phyloP scores from a whole-genome alignment of 1,140 invertebrate genomes.

The Pogonognathellus flavescens region DNA sequence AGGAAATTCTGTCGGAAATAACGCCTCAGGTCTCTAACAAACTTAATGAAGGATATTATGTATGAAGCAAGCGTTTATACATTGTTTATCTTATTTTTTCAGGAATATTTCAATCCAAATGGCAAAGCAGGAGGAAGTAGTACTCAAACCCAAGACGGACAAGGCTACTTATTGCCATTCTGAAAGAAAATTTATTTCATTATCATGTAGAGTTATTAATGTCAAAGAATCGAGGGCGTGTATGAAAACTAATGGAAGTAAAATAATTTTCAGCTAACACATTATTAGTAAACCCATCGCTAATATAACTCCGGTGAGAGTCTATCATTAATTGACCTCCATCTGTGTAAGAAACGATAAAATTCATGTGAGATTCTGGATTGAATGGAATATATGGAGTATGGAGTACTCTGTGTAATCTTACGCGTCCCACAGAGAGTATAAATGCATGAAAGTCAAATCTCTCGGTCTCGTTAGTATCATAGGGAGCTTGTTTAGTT shows the following conservation, averaged over 20 bases:
- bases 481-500: no score
- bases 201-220: neutral
- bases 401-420: no score
- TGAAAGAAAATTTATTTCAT: neutral
- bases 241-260: no score
- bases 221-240: neutral
- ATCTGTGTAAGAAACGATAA: no score
- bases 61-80: neutral
- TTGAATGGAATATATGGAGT: no score
- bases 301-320: no score
- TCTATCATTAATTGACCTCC: no score
- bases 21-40: neutral
- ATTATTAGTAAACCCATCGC: neutral
- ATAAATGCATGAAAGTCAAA: no score
- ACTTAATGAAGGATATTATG: neutral
- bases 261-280: neutral
- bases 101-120: slow-evolving; percentile 4
- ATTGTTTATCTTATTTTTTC: no score
- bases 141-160: neutral
- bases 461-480: no score
- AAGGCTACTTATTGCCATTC: neutral
- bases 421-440: no score
- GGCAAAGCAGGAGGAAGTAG: neutral
- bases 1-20: neutral
- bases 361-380: no score